A percentile compares a stretch with the other conserved stretches of the same genome.
Conservation (phyloP, 2,113 vertebrate species). For the Pungitius pungitius region DNA sequence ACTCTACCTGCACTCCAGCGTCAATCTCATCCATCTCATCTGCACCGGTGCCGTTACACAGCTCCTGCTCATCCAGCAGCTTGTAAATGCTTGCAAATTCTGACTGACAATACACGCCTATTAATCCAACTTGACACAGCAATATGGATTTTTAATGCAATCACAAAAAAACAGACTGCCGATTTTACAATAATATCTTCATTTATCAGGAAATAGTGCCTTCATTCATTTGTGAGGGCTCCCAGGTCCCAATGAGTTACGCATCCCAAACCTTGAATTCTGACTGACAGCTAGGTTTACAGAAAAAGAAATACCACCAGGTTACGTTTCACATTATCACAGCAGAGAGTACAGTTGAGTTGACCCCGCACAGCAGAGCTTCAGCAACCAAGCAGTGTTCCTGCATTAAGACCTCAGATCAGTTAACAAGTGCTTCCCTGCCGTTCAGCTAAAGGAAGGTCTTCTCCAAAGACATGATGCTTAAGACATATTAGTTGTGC, state of each 20-base stretch:
- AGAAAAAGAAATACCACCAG: slow-evolving; percentile 10
- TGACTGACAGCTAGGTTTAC: slow-evolving; percentile 17
- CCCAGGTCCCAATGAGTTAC: neutral
- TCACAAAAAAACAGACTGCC: too few species aligned
- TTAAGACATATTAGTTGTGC: neutral
- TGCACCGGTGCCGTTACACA: slow-evolving; percentile 43
- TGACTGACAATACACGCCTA: too few species aligned
- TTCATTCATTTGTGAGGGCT: slow-evolving; percentile 14
- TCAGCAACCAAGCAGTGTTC: neutral
- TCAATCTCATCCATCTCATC: slow-evolving; percentile 72
- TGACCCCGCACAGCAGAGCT: neutral
- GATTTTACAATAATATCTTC: too few species aligned
- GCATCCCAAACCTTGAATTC: slow-evolving; percentile 27
- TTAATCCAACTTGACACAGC: too few species aligned
- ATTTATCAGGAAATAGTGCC: too few species aligned
- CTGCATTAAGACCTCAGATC: slow-evolving; percentile 7
- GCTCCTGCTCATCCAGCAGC: slow-evolving; percentile 51
- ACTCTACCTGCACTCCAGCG: slow-evolving; percentile 48
- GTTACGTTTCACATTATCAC: slow-evolving; percentile 18
- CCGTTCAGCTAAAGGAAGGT: neutral
- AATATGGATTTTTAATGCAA: too few species aligned
- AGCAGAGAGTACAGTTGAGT: neutral
- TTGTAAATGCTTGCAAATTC: too few species aligned
- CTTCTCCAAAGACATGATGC: neutral
- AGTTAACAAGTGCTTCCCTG: neutral